Evolutionary conservation across 2,113 vertebrate genomes (phyloP).

Genomic region (Chionodraco myersi): DNA sequence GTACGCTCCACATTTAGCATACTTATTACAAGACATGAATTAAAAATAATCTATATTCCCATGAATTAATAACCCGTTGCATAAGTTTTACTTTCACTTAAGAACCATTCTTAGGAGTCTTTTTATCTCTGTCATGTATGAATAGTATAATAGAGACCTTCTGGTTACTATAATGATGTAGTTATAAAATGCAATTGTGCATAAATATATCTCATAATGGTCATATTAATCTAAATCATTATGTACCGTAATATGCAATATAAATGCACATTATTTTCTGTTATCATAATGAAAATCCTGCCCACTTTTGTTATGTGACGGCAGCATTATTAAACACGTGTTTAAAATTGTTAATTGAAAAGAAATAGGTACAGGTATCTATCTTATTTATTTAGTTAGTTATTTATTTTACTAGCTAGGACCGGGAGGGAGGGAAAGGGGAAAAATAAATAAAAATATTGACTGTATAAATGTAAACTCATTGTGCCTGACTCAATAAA

Average conservation of each 20-base stretch:
- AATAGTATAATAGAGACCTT: conserved; percentile 1
- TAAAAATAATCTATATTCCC: background rate
- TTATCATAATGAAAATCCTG: background rate
- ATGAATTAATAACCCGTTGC: background rate
- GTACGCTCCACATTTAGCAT: too few relatives aligned
- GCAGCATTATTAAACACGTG: too few relatives aligned
- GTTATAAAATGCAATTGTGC: background rate
- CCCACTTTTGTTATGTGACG: too few relatives aligned
- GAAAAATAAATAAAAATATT: too few relatives aligned
- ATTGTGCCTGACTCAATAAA: too few relatives aligned
- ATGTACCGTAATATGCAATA: background rate
- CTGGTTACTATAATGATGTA: conserved; percentile 16
- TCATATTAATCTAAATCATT: conserved; percentile 22
- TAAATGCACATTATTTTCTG: background rate
- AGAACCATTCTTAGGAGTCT: background rate
- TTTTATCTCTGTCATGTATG: background rate
- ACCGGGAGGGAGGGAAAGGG: too few relatives aligned
- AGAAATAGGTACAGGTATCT: too few relatives aligned
- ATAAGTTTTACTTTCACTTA: background rate
- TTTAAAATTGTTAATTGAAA: too few relatives aligned
- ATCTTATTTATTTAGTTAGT: too few relatives aligned
- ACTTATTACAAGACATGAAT: too few relatives aligned
- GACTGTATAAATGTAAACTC: too few relatives aligned
- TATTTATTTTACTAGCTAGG: too few relatives aligned
- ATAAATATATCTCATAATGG: conserved; percentile 13